Evolutionary conservation across 2,888 invertebrate species (phyloP).

Genomic region (Eurois occulta): DNA sequence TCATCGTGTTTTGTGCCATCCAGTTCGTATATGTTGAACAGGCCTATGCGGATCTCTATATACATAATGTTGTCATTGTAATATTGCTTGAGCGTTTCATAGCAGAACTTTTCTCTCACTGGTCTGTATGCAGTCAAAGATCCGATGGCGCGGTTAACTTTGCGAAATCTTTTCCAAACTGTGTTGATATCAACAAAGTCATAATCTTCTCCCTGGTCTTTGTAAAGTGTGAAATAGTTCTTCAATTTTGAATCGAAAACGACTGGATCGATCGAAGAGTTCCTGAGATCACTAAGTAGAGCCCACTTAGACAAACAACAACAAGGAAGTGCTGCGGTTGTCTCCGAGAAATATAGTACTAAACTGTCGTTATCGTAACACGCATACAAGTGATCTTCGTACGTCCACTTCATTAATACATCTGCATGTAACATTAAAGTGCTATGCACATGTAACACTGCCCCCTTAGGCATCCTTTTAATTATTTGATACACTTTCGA

Average conservation of each 20-base stretch:
- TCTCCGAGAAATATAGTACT: slow-evolving; percentile 80
- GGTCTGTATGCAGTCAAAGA: slow-evolving; percentile 91
- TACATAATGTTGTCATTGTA: slow-evolving; percentile 93
- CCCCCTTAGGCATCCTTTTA: slow-evolving; percentile 93
- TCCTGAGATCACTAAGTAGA: slow-evolving; percentile 86
- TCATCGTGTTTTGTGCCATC: slow-evolving; percentile 88
- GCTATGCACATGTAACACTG: slow-evolving; percentile 93
- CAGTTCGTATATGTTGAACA: slow-evolving; percentile 88
- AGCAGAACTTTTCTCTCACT: slow-evolving; percentile 91
- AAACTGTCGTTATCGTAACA: slow-evolving; percentile 80
- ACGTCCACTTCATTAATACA: slow-evolving; percentile 91
- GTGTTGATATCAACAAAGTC: slow-evolving; percentile 87
- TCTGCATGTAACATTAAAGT: slow-evolving; percentile 91
- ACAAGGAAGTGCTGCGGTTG: slow-evolving; percentile 75
- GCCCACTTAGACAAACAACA: slow-evolving; percentile 83
- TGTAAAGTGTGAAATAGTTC: slow-evolving; percentile 89
- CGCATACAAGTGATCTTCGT: slow-evolving; percentile 91
- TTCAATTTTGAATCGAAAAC: slow-evolving; percentile 89
- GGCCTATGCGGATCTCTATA: slow-evolving; percentile 91
- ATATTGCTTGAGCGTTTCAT: slow-evolving; percentile 91
- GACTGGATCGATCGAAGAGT: slow-evolving; percentile 79
- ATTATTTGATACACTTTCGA: slow-evolving; percentile 93
- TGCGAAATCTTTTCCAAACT: slow-evolving; percentile 91
- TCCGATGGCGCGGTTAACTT: slow-evolving; percentile 87
- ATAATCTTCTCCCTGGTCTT: slow-evolving; percentile 77